Base-by-base conservation (phyloP, 2,797 vertebrate genomes). In the Balearica regulorum region DNA sequence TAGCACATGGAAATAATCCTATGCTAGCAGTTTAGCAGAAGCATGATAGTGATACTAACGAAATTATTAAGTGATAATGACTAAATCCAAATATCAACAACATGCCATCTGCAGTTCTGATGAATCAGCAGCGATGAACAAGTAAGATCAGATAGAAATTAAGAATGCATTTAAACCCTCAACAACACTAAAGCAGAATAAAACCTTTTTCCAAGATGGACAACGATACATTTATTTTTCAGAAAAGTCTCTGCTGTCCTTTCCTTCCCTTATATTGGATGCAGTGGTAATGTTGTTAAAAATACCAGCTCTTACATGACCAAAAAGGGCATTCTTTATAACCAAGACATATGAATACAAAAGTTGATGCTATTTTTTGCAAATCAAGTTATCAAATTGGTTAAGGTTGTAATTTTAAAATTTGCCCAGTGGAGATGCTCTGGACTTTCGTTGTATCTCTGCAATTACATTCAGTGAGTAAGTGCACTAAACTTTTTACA, bases 61-160 rank as follows among this genome's bases (percentile, higher is more conserved):
- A 78, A 80, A 54, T 18, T 39, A 57, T 29, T 35, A 37, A 54
- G 51, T 33, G 4, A 31, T 35, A 35, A 41, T 53, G n/a, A 28
- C 25, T 18, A 26, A 49, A 84, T 19, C 22, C 31, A 60, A 48
- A 79, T 0, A 0, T 51, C 13, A 83, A 2, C 1, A 13, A 21
- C 10, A 83, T 76, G 15, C 7, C 37, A 28, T 60, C 37, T 39
- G 20, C 35, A 68, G 17, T 46, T 86, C 48, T 80, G 53, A 31
- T 60, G 33, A 48, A 55, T 66, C 55, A 73, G 25, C 6, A 46
- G 3, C 16, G 25, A 77, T 15, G 18, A 82, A 55, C 16, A 43
- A 24, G 6, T 73, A 53, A 86, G 25, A 48, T 37, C 25, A 84
- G 31, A 48, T 8, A 64, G 33, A 89, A 89, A 55, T 16, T 31